phyloP scores from a whole-genome alignment of 1,140 invertebrate genomes.

The Solenopsis fugax region DNA sequence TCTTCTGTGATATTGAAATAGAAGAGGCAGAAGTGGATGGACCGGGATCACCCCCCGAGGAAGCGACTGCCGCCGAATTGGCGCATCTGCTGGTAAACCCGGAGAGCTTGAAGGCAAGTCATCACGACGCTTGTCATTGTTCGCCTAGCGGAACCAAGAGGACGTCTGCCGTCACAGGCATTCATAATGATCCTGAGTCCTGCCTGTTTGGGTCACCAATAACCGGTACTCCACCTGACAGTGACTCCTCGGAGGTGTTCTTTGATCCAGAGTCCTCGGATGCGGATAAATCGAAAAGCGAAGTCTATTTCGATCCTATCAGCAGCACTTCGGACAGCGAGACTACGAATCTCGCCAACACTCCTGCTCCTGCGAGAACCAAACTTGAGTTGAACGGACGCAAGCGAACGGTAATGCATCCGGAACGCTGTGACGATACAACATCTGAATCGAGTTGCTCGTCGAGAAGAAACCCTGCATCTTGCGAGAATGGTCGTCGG shows the following conservation, averaged over 20 bases:
- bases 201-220: constrained; percentile 84
- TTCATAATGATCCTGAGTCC: constrained; percentile 85
- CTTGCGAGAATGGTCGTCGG: background rate
- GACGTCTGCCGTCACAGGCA: constrained; percentile 77
- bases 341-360: constrained; percentile 54
- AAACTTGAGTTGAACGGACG: background rate
- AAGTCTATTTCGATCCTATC: constrained; percentile 78
- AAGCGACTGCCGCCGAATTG: constrained; percentile 84
- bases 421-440: constrained; percentile 70
- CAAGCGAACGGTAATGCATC: constrained; percentile 12
- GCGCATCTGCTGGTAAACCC: constrained; percentile 73
- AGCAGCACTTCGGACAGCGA: constrained; percentile 79
- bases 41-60: constrained; percentile 90
- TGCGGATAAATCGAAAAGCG: constrained; percentile 76
- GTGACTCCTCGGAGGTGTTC: constrained; percentile 87
- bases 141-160: constrained; percentile 79
- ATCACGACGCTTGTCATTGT: constrained; percentile 74
- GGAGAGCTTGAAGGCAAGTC: constrained; percentile 66
- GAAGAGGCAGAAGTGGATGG: constrained; percentile 88
- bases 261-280: constrained; percentile 87
- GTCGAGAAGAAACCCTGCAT: constrained; percentile 34
- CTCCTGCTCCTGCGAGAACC: background rate
- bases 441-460: constrained; percentile 79
- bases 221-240: constrained; percentile 79
- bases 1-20: constrained; percentile 88